These are phyloP conservation scores for Lucinisca nassula DNA, from an alignment of 2,888 invertebrate species.

Conservation along the genomic window DNA sequence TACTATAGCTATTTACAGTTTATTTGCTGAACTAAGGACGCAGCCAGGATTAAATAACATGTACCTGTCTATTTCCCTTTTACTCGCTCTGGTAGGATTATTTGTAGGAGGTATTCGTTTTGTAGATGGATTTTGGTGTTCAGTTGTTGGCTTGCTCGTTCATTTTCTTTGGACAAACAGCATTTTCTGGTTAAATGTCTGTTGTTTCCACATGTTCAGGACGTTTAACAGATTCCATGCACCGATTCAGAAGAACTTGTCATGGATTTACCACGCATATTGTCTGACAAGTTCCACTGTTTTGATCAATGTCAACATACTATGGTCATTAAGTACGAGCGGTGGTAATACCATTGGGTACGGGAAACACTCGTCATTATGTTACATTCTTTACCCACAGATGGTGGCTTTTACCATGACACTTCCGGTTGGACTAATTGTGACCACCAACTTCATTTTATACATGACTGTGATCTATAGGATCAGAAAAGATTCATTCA, in stretches of 20 bases:
- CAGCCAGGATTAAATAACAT: conserved; percentile 14
- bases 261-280: background rate
- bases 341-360: background rate
- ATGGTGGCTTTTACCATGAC: conserved; percentile 10
- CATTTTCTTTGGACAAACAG: conserved; percentile 1
- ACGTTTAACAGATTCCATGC: background rate
- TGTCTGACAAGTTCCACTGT: background rate
- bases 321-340: background rate
- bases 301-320: background rate
- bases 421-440: background rate
- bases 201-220: conserved; percentile 13
- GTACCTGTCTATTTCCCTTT: background rate
- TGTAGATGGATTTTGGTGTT: background rate
- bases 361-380: background rate
- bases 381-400: background rate
- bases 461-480: background rate
- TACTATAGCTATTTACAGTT: background rate
- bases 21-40: background rate
- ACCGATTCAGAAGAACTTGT: background rate
- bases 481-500: background rate
- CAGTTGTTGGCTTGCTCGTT: background rate
- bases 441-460: background rate
- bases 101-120: background rate
- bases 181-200: background rate
- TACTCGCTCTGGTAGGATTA: background rate